Percentiles rank a stretch among this genome's conserved stretches.
Evolutionary conservation across 2,113 vertebrate species (phyloP).

Genomic region (Sprattus sprattus): DNA sequence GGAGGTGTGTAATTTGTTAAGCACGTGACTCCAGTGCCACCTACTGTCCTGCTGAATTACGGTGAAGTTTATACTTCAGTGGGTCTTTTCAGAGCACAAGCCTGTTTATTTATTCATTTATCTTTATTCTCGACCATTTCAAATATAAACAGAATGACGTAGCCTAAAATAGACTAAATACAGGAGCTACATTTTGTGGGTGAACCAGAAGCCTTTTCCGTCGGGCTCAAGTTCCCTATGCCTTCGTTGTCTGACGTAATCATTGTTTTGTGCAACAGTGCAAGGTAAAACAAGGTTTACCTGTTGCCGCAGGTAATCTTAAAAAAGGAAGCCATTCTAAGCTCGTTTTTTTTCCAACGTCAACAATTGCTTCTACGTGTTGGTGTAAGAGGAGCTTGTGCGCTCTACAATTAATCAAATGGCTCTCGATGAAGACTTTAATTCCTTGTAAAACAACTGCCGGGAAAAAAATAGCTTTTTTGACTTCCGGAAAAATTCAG

Average conservation of each 20-base stretch:
- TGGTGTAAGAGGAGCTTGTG: neutral
- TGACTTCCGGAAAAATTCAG: conserved; percentile 41
- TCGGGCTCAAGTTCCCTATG: neutral
- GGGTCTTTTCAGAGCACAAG: neutral
- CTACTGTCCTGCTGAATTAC: neutral
- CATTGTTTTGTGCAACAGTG: conserved; percentile 9
- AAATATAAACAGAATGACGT: too few species aligned
- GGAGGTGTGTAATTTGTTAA: neutral
- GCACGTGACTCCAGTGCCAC: conserved; percentile 10
- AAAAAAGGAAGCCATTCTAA: too few species aligned
- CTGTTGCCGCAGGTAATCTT: conserved; percentile 44
- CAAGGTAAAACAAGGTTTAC: conserved; percentile 27
- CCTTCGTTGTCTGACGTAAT: neutral
- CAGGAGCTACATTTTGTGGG: neutral
- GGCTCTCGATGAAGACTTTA: neutral
- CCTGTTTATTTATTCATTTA: too few species aligned
- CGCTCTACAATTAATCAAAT: neutral
- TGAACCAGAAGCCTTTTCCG: neutral
- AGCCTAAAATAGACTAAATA: too few species aligned
- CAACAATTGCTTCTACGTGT: neutral
- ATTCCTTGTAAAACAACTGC: conserved; percentile 11
- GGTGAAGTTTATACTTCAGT: neutral
- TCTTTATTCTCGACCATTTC: too few species aligned
- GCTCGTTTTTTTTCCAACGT: neutral
- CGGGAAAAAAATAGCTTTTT: neutral